A percentile compares a stretch with the other conserved stretches of the same genome.
Conservation (phyloP, 2,888 invertebrate genomes). For the Nemapogon koenigi region DNA sequence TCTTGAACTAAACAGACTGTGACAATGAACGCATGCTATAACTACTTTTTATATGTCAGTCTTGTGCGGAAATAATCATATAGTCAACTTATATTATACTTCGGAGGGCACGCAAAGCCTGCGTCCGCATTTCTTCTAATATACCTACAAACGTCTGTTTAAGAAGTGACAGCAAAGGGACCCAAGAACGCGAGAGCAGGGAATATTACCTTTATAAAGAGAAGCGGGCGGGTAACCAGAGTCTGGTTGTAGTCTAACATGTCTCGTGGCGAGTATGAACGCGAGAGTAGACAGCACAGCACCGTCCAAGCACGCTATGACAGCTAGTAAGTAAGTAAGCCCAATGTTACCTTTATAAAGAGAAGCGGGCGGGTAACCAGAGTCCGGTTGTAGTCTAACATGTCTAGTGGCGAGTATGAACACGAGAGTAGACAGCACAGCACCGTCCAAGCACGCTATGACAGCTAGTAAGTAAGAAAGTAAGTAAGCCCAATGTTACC, state of each 20-base stretch:
- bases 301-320: conserved; percentile 87
- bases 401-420: conserved; percentile 93
- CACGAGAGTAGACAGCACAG: conserved; percentile 86
- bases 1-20: no score
- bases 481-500: no score
- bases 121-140: no score
- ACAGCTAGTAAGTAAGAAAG: conserved; percentile 91
- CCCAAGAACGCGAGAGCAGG: neutral
- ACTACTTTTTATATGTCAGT: no score
- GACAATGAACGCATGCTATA: no score
- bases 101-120: no score
- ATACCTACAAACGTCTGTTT: no score
- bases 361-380: conserved; percentile 72
- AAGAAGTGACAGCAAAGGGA: no score
- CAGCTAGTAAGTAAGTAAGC: conserved; percentile 91
- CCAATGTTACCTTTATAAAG: conserved; percentile 73
- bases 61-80: no score
- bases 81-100: no score
- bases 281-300: conserved; percentile 87
- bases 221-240: conserved; percentile 74
- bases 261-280: conserved; percentile 90
- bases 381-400: conserved; percentile 83
- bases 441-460: conserved; percentile 86
- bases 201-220: conserved; percentile 67
- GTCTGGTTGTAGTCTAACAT: conserved; percentile 85